Base-by-base conservation (phyloP, 2,113 vertebrate genomes). In the Scortum barcoo region DNA sequence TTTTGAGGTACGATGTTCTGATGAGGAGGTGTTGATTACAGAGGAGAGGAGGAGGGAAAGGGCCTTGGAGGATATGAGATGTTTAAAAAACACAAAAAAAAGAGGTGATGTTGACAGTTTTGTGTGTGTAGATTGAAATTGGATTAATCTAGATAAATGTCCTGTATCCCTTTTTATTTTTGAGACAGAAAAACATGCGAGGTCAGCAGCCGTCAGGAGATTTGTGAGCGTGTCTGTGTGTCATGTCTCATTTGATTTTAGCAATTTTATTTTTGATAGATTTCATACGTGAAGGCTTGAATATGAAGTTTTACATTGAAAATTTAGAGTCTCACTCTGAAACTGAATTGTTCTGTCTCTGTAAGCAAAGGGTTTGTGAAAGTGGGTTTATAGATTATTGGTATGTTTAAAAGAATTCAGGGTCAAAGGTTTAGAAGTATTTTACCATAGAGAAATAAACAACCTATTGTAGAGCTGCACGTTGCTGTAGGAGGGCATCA, bases 21-120 rank as follows among this genome's bases (percentile, higher is more conserved):
- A 76, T 66, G 65, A 80, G 12, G 66, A 77, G 68, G 75, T 63
- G 51, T 28, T 80, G 68, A 81, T 75, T 62, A 65, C 57, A 65
- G 65, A 60, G 24, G 42, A 11, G 16, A 5, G 11, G 40, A 9
- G 17, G 7, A 50, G 22, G 28, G 12, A 28, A 19, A 30, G n/a
- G 4, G 67, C 66, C 73, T n/a, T 0, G 10, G 58, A 60, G 80
- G 33, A 42, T 68, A 1, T 16, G 62, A 65, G 57, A 7, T 7
- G 19, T 44, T 67, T 58, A 46, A 22, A 4, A 56, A 57, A 14
- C 38, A n/a, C 20, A 17, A 65, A 40, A 22, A 28, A 17, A 65
- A 40, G 28, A 28, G 44, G 12, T 2, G 19, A 72, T 62, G 46
- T 28, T 84, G 70, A 72, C 68, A 24, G 51, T 57, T 24, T 1